Evolutionary conservation across 2,113 vertebrate species (phyloP), one percentile per base, ranked within the genome.

Genomic region (Kryptolebias marmoratus): DNA sequence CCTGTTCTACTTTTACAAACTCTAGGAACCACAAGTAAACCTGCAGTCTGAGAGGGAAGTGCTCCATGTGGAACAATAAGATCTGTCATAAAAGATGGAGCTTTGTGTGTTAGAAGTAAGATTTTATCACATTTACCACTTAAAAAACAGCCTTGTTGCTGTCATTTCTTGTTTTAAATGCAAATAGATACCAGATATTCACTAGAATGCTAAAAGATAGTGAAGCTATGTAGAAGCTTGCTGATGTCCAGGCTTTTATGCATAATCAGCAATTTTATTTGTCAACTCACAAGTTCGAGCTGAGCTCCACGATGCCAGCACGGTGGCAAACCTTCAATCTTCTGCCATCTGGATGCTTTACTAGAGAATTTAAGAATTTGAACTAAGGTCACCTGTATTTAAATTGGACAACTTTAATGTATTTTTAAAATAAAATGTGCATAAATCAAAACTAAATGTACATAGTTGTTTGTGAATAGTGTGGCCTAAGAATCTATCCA

Each of bases 131-230:
- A 16, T 49, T 57, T 28, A 11, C 60, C 27, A 47, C 9, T 71
- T 68, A 54, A 30, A 42, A 68, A 53, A 48, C 50, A 52, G 44
- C 55, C 68, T 70, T 69, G 22, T 15, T 27, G 61, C 64, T 63
- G 7, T 73, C 45, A 31, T 8, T 30, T 49, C 36, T 22, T 65
- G 11, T 67, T 74, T 74, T 48, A 61, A 66, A 69, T 75, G 70
- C 64, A 84, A 82, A 75, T 71, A 63, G 56, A 42, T 72, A 45
- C 32, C 27, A 64, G 58, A 63, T 67, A 67, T 74, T 79, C 53
- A 68, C 47, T 42, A 47, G 56, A 64, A 68, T 66, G 48, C 56
- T 80, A 74, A 71, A 71, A 55, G 68, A 65, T 65, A 68, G 70
- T 15, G 11, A 62, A n/a, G 44, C 27, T 47, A n/a, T 54, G 30